Percentiles rank a stretch among this genome's conserved stretches.
phyloP scores from a whole-genome alignment of 2,797 vertebrate genomes.

The Oophaga sylvatica region DNA sequence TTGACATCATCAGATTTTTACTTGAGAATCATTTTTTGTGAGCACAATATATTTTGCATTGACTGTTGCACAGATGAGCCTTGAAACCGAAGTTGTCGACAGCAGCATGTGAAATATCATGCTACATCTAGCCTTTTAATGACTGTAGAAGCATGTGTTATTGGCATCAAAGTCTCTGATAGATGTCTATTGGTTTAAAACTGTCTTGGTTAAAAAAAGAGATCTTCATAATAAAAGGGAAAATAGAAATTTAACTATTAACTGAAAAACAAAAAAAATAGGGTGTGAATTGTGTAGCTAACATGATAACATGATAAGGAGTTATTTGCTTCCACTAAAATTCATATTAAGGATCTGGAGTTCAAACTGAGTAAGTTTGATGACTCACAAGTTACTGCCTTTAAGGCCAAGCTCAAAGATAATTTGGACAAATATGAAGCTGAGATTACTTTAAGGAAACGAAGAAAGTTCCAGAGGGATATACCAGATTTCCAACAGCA shows the following conservation, averaged over 20 bases:
- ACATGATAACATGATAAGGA: not conserved
- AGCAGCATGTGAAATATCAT: constrained; percentile 32
- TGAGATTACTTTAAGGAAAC: too few relatives aligned
- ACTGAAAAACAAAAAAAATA: not conserved
- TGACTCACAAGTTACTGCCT: too few relatives aligned
- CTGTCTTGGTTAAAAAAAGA: not conserved
- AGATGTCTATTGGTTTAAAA: constrained; percentile 33
- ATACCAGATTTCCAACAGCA: too few relatives aligned
- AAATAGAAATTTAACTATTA: not conserved
- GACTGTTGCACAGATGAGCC: constrained; percentile 31
- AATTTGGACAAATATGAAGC: too few relatives aligned
- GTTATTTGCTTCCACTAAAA: too few relatives aligned
- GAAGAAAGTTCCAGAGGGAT: too few relatives aligned
- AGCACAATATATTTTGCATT: constrained; percentile 21
- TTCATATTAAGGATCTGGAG: too few relatives aligned
- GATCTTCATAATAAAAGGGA: not conserved
- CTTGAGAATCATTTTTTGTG: constrained; percentile 6
- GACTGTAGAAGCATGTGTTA: constrained; percentile 11
- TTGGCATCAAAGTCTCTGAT: constrained; percentile 22
- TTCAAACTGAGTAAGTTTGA: too few relatives aligned
- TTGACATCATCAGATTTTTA: not conserved
- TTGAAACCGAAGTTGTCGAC: constrained; percentile 1
- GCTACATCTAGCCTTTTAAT: constrained; percentile 31
- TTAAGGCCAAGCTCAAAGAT: too few relatives aligned
- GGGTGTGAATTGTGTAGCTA: not conserved